Percentiles rank a stretch among this genome's conserved stretches.
phyloP scores from a whole-genome alignment of 1,140 invertebrate genomes.

The Andricus grossulariae region DNA sequence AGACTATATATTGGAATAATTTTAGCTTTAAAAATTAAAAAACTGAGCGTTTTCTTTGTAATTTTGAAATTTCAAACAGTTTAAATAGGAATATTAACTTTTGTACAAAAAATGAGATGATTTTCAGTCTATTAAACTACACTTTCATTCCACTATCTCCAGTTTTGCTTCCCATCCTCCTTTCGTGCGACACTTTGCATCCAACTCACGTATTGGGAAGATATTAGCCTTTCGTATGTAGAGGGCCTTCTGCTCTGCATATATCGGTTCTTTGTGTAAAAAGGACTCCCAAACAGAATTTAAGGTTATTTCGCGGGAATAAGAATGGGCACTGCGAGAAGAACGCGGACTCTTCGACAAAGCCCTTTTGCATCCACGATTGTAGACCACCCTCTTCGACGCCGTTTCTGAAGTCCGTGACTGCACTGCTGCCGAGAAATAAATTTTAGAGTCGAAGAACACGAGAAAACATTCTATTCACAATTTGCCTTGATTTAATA shows the following conservation, averaged over 20 bases:
- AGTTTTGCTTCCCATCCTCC: neutral
- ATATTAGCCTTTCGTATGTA: constrained; percentile 71
- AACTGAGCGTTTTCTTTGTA: neutral
- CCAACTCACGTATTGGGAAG: constrained; percentile 63
- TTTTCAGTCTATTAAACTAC: neutral
- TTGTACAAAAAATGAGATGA: neutral
- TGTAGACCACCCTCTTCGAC: constrained; percentile 43
- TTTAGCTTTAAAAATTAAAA: neutral
- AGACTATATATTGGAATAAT: too few relatives aligned
- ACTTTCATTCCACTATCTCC: constrained; percentile 5
- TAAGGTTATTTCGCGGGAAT: constrained; percentile 72
- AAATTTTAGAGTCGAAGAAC: neutral
- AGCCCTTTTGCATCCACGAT: constrained; percentile 55
- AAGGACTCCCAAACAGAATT: constrained; percentile 73
- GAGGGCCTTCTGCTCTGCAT: constrained; percentile 64
- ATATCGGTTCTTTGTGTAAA: constrained; percentile 71
- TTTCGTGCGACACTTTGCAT: constrained; percentile 48
- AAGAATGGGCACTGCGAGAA: constrained; percentile 64
- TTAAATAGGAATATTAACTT: too few relatives aligned
- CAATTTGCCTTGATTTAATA: neutral
- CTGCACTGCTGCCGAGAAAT: constrained; percentile 42
- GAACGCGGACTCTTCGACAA: constrained; percentile 54
- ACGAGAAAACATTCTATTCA: constrained; percentile 1
- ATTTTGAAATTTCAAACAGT: neutral
- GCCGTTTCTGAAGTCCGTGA: constrained; percentile 49